A percentile compares a stretch with the other conserved stretches of the same genome.
Conservation (phyloP, 2,113 vertebrate genomes). For the Laterallus jamaicensis region DNA sequence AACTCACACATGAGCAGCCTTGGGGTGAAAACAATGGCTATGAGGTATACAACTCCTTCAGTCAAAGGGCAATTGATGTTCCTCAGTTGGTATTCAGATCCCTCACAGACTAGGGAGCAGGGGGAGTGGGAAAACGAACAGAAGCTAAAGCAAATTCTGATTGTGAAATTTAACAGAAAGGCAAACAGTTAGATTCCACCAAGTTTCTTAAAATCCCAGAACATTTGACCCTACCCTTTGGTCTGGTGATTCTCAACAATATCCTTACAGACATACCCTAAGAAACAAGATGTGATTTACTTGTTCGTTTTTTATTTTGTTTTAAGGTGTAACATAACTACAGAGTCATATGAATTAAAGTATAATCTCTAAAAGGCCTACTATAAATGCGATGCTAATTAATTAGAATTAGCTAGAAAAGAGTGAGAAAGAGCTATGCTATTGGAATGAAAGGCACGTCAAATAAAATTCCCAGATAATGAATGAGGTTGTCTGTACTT, state of each 20-base stretch:
- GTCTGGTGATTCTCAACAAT: neutral
- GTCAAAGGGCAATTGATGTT: neutral
- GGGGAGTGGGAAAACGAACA: neutral
- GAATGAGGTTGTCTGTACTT: neutral
- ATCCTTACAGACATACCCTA: neutral
- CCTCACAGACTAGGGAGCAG: neutral
- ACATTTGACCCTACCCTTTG: conserved; percentile 26
- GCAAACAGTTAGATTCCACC: neutral
- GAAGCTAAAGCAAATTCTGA: neutral
- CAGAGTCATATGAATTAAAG: neutral
- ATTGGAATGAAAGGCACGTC: neutral
- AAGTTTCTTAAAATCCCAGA: neutral
- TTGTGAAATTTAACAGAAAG: conserved; percentile 11
- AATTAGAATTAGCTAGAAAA: neutral
- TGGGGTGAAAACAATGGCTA: neutral
- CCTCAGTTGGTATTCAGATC: neutral
- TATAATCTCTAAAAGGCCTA: neutral
- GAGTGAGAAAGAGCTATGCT: neutral
- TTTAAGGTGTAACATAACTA: neutral
- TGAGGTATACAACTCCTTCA: neutral
- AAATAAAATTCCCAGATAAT: neutral
- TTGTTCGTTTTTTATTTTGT: neutral
- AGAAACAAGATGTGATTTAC: neutral
- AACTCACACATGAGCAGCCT: neutral
- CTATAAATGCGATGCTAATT: neutral